Evolutionary conservation across 2,888 invertebrate genomes (phyloP), one percentile per base, ranked within the genome.

Genomic region (Eristalinus aeneus): DNA sequence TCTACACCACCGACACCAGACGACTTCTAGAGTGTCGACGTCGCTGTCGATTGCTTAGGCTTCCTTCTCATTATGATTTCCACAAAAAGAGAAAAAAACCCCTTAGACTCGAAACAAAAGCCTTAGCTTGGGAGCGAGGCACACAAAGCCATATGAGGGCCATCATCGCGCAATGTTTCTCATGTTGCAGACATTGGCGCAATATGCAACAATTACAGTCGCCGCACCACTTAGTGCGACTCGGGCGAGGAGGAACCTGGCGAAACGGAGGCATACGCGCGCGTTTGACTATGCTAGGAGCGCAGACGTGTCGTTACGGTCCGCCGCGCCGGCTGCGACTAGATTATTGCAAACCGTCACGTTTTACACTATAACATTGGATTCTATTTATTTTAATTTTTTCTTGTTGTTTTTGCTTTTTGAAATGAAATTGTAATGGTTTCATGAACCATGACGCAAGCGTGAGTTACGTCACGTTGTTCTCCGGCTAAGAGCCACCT

Each of bases 401-500:
- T 54, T 72, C 9, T 32, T 23, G 31, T 22, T 9, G 12, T 46
- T 32, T 20, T 68, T 31, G 22, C 20, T 56, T 74, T 78, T 65
- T 46, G 46, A 46, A 39, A 67, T 68, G 58, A 72, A 72, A 73
- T 72, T 60, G 65, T 69, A 77, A 73, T 68, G 53, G 76, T 85
- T 85, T 80, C 75, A 80, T 72, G 84, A 85, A 85, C 75, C 84
- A 80, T 85, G 84, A 85, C 84, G 79, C 72, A 80, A 75, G 71
- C 63, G 46, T 63, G 36, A 31, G 65, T 85, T 80, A 80, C 80
- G 84, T 85, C 84, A 85, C 27, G 75, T 75, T 31, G 56, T 36
- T 74, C 22, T 16, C 46, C 8, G 16, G 46, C 8, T 2, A 16
- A 46, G 46, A 46, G 46, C 27, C 72, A 39, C 23, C 54, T 69